Conservation (phyloP, 30 jellyfish, hydroid and myxozoan genomes). For the Haliclystus octoradiatus region DNA sequence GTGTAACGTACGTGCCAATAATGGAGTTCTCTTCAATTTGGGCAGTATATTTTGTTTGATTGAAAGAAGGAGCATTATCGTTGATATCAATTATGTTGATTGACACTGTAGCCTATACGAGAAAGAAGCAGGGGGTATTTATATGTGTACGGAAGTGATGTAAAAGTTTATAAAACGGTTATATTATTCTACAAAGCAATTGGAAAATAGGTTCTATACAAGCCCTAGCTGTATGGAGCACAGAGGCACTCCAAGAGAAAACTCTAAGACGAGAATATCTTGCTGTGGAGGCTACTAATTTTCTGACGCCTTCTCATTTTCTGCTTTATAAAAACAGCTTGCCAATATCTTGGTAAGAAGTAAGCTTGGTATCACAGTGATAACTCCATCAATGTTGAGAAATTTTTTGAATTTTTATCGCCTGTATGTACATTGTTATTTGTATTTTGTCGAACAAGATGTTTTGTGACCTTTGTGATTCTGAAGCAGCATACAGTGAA, state of each 20-base stretch:
- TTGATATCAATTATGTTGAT: slow-evolving; percentile 48
- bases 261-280: too few species aligned
- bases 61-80: slow-evolving; percentile 70
- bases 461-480: slow-evolving; percentile 5
- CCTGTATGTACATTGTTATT: too few species aligned
- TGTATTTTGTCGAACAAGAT: too few species aligned
- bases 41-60: slow-evolving; percentile 20
- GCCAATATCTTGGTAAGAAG: too few species aligned
- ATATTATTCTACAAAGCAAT: neutral
- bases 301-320: too few species aligned
- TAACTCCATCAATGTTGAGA: too few species aligned
- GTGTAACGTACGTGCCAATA: slow-evolving; percentile 22
- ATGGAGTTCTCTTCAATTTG: slow-evolving; percentile 17
- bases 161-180: too few species aligned
- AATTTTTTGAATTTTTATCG: too few species aligned
- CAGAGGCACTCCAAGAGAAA: neutral
- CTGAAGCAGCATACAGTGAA: neutral
- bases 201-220: neutral
- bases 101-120: slow-evolving; percentile 33
- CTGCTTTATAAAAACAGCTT: too few species aligned
- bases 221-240: neutral
- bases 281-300: too few species aligned
- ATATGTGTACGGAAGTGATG: too few species aligned
- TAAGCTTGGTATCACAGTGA: too few species aligned
- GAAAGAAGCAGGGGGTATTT: neutral